A percentile compares a stretch with the other conserved stretches of the same genome.
Conservation (phyloP, 1,140 invertebrate genomes). For the Trissolcus basalis region DNA sequence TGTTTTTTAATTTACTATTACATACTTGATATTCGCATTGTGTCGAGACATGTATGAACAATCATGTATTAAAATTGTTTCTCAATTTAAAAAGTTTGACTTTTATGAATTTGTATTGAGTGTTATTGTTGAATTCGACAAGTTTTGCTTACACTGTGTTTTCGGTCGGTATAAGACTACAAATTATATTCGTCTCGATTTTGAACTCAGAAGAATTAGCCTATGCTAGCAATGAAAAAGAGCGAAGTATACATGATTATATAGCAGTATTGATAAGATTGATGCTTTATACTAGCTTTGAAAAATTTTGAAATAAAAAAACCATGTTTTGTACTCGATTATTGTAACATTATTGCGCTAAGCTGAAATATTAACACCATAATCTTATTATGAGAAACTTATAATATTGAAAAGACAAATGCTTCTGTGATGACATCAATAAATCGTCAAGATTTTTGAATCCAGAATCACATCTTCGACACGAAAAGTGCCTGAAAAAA, state of each 20-base stretch:
- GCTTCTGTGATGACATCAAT: constrained; percentile 76
- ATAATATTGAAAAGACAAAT: constrained; percentile 57
- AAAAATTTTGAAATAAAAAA: constrained; percentile 43
- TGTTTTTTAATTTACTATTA: no score
- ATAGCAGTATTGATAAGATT: constrained; percentile 53
- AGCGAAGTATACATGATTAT: constrained; percentile 59
- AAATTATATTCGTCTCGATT: no score
- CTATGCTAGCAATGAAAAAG: constrained; percentile 3
- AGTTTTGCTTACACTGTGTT: neutral
- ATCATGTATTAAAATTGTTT: no score
- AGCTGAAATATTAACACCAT: constrained; percentile 66
- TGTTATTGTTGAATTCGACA: neutral
- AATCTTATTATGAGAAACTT: constrained; percentile 71
- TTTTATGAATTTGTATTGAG: no score
- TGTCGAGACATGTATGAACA: no score
- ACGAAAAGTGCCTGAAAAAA: constrained; percentile 61
- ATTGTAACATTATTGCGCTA: constrained; percentile 73
- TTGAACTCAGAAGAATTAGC: no score
- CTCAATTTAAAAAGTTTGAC: no score
- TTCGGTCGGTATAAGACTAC: no score
- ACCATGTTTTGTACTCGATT: constrained; percentile 73
- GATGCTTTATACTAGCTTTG: constrained; percentile 74
- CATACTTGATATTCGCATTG: no score
- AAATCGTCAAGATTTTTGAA: constrained; percentile 65
- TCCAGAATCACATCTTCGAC: constrained; percentile 57